Conservation (phyloP, 2,113 vertebrate species). For the Channa maculata region DNA sequence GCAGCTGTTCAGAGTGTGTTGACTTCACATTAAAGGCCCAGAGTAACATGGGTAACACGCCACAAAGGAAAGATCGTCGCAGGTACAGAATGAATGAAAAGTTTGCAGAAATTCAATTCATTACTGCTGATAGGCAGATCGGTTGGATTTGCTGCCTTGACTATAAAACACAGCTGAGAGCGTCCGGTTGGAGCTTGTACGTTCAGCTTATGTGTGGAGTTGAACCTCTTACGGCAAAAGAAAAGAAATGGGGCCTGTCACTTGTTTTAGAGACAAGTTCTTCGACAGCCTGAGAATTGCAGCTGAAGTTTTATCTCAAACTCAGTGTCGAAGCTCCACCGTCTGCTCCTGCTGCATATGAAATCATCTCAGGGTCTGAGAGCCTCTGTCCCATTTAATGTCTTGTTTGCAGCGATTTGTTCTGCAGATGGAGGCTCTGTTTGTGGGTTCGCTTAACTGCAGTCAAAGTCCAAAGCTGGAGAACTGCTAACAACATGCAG, state of each 20-base stretch:
- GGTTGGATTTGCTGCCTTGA: background rate
- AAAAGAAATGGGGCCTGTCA: slow-evolving; percentile 10
- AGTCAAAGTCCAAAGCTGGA: background rate
- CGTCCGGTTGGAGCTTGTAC: background rate
- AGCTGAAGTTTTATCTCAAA: background rate
- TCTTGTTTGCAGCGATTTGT: background rate
- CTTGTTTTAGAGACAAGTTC: slow-evolving; percentile 12
- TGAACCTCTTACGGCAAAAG: slow-evolving; percentile 36
- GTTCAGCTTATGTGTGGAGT: slow-evolving; percentile 12
- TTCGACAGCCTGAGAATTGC: background rate
- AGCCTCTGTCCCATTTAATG: background rate
- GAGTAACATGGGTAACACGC: too few relatives aligned
- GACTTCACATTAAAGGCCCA: too few relatives aligned
- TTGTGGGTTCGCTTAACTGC: background rate
- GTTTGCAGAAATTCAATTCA: too few relatives aligned
- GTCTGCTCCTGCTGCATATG: background rate
- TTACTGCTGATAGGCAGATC: too few relatives aligned
- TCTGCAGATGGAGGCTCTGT: background rate
- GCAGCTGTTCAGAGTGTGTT: background rate
- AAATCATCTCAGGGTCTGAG: background rate
- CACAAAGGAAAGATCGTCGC: too few relatives aligned
- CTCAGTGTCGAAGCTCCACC: background rate
- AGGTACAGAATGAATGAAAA: too few relatives aligned
- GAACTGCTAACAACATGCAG: background rate
- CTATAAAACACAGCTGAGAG: slow-evolving; percentile 27